Evolutionary conservation across 2,113 vertebrate genomes (phyloP).

Genomic region (Solea solea): DNA sequence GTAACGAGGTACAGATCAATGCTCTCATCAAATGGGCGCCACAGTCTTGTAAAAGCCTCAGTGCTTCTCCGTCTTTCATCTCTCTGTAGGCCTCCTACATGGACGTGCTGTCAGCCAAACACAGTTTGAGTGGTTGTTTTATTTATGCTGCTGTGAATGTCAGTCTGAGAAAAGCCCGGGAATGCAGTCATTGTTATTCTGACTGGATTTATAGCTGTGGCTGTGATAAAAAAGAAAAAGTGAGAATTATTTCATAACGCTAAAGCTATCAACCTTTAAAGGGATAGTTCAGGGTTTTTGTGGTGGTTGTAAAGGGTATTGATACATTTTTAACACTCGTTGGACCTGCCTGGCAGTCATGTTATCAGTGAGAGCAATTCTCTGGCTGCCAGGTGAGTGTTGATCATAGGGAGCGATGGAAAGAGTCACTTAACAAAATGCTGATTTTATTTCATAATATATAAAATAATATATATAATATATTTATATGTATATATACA

Average conservation of each 20-base stretch:
- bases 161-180: constrained; percentile 22
- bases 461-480: too few relatives aligned
- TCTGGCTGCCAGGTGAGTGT: too few relatives aligned
- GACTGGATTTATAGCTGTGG: constrained; percentile 32
- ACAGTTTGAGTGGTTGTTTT: constrained; percentile 32
- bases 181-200: constrained; percentile 34
- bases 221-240: constrained; percentile 53
- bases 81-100: constrained; percentile 19
- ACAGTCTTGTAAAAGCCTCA: constrained; percentile 29
- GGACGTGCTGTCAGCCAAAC: constrained; percentile 39
- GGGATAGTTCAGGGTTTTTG: constrained; percentile 14
- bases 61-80: constrained; percentile 29
- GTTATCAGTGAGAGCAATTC: too few relatives aligned
- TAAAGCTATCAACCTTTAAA: constrained; percentile 24
- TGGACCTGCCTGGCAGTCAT: too few relatives aligned
- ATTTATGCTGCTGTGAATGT: constrained; percentile 34
- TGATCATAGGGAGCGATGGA: too few relatives aligned
- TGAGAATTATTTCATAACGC: constrained; percentile 40
- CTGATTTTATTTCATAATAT: too few relatives aligned
- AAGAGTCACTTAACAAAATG: too few relatives aligned
- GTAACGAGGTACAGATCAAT: constrained; percentile 55
- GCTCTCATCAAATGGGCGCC: constrained; percentile 44
- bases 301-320: too few relatives aligned
- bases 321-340: too few relatives aligned
- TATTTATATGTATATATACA: too few relatives aligned